phyloP scores from a whole-genome alignment of 2,888 invertebrate genomes.

The Pachymerium ferrugineum region DNA sequence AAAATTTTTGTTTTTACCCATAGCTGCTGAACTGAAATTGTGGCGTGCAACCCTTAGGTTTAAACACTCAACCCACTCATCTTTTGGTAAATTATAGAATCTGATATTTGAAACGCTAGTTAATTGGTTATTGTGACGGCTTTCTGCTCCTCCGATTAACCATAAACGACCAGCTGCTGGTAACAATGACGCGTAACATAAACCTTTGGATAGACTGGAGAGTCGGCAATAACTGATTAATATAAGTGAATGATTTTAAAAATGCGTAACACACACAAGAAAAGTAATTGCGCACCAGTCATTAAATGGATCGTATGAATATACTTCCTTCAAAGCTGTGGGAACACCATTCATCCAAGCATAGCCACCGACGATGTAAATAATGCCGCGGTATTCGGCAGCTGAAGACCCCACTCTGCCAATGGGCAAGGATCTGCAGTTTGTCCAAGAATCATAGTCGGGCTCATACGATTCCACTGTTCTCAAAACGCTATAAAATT shows the following conservation, averaged over 20 bases:
- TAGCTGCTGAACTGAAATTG: too few relatives aligned
- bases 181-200: neutral
- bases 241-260: too few relatives aligned
- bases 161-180: neutral
- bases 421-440: neutral
- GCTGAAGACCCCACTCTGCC: neutral
- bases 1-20: too few relatives aligned
- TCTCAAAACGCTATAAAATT: neutral
- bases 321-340: neutral
- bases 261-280: too few relatives aligned
- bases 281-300: neutral
- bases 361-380: neutral
- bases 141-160: too few relatives aligned
- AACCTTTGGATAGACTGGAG: neutral
- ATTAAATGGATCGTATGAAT: neutral
- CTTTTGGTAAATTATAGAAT: too few relatives aligned
- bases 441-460: neutral
- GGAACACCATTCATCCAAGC: neutral
- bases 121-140: too few relatives aligned
- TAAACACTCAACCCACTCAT: too few relatives aligned
- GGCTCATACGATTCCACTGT: neutral
- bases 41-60: too few relatives aligned
- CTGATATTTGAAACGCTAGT: too few relatives aligned
- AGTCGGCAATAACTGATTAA: neutral
- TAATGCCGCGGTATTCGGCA: neutral